These are phyloP conservation scores for Acanthosepion lycidas DNA, from an alignment of 2,888 invertebrate genomes.

Conservation along the genomic window DNA sequence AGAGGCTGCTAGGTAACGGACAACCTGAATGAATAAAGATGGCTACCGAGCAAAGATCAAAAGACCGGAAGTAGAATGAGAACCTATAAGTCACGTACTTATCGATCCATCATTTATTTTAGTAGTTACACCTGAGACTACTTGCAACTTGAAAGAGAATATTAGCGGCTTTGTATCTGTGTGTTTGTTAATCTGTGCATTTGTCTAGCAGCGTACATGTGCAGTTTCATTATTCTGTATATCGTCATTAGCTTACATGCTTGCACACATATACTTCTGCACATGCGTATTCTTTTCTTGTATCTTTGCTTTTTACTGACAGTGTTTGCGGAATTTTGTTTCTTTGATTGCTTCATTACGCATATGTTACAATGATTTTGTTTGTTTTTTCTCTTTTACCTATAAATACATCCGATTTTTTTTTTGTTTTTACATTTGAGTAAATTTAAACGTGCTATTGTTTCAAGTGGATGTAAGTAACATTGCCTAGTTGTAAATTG, in stretches of 20 bases:
- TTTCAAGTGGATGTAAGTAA: no score
- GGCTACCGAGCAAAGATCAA: neutral
- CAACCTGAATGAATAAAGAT: neutral
- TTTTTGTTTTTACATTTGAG: no score
- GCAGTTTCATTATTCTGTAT: neutral
- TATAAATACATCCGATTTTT: no score
- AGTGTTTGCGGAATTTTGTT: neutral
- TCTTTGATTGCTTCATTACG: no score
- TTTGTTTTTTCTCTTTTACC: no score
- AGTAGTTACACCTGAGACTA: conserved; percentile 33
- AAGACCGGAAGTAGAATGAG: neutral
- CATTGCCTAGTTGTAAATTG: no score
- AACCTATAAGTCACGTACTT: neutral
- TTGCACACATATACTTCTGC: neutral
- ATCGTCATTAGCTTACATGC: neutral
- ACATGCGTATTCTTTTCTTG: neutral
- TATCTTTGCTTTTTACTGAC: neutral
- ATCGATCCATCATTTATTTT: conserved; percentile 14
- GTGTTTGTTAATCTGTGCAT: neutral
- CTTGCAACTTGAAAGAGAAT: conserved; percentile 13
- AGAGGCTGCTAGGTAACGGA: conserved; percentile 18
- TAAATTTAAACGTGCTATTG: no score
- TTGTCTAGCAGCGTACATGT: neutral
- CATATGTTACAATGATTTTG: no score
- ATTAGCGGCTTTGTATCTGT: neutral